Conservation (phyloP, 2,888 invertebrate species). For the Augochlorella aurata region DNA sequence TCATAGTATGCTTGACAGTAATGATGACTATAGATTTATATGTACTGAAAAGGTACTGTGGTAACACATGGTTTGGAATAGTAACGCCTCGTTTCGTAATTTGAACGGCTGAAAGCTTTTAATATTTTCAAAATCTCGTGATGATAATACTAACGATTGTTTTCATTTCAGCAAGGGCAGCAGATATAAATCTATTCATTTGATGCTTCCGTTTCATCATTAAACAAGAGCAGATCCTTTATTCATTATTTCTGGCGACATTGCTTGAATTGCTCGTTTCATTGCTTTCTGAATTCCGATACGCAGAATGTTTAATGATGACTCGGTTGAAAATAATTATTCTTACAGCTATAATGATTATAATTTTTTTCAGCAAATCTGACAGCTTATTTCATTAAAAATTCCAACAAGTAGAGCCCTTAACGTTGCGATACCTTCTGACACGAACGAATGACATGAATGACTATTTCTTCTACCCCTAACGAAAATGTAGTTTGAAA, state of each 20-base stretch:
- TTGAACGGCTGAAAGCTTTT: conserved; percentile 67
- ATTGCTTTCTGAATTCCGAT: background rate
- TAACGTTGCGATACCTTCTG: conserved; percentile 70
- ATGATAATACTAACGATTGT: conserved; percentile 68
- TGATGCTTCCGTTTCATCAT: conserved; percentile 71
- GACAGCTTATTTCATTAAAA: conserved; percentile 71
- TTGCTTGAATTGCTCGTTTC: background rate
- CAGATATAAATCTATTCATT: conserved; percentile 70
- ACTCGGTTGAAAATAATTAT: conserved; percentile 68
- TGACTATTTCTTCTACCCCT: conserved; percentile 72
- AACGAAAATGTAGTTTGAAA: conserved; percentile 69
- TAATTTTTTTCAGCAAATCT: conserved; percentile 73
- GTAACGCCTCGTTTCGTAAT: conserved; percentile 66
- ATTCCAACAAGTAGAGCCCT: conserved; percentile 70
- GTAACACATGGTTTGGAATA: conserved; percentile 35
- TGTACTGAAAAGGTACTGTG: conserved; percentile 16
- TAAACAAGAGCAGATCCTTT: conserved; percentile 54
- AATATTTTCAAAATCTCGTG: conserved; percentile 58
- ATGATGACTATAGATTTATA: conserved; percentile 8
- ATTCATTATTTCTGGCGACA: background rate
- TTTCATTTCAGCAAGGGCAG: conserved; percentile 77
- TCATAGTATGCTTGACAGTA: conserved; percentile 20
- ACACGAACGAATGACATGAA: conserved; percentile 68
- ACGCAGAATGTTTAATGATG: conserved; percentile 63
- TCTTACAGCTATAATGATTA: conserved; percentile 77